A percentile compares a stretch with the other conserved stretches of the same genome.
Evolutionary conservation across 2,113 vertebrate species (phyloP).

Genomic region (Channa argus): DNA sequence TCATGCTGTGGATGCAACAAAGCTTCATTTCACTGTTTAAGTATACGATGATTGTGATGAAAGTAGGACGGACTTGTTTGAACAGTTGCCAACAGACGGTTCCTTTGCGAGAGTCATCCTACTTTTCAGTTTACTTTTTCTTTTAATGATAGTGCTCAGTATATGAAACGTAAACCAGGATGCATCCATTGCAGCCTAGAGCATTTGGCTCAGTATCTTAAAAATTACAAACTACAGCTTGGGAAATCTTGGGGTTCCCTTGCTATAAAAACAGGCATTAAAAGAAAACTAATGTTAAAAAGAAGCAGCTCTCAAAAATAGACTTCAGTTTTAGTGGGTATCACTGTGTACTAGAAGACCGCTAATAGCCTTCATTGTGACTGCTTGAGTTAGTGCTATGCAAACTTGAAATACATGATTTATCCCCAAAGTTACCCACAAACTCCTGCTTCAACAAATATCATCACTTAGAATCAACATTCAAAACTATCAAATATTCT

Average conservation of each 20-base stretch:
- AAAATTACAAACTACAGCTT: not conserved
- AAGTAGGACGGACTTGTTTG: constrained; percentile 44
- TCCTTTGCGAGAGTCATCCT: constrained; percentile 31
- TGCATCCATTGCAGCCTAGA: not conserved
- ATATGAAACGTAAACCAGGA: constrained; percentile 22
- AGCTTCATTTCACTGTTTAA: not conserved
- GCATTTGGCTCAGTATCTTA: constrained; percentile 32
- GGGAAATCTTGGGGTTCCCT: constrained; percentile 15
- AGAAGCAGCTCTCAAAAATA: not conserved
- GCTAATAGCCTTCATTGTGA: not conserved
- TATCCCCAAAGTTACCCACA: not conserved
- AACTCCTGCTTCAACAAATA: not conserved
- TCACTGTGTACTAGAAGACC: not conserved
- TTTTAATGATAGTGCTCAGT: constrained; percentile 31
- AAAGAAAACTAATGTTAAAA: not conserved
- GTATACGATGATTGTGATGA: constrained; percentile 15
- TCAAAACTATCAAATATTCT: too few species aligned
- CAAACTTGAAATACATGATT: not conserved
- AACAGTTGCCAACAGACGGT: constrained; percentile 28
- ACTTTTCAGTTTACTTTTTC: constrained; percentile 11
- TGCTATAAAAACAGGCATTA: constrained; percentile 24
- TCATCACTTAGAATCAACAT: constrained; percentile 1
- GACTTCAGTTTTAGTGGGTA: not conserved
- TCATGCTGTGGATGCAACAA: not conserved
- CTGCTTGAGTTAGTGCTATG: not conserved